A percentile compares a stretch with the other conserved stretches of the same genome.
Evolutionary conservation across 2,113 vertebrate genomes (phyloP).

Genomic region (Paedocypris sp.): DNA sequence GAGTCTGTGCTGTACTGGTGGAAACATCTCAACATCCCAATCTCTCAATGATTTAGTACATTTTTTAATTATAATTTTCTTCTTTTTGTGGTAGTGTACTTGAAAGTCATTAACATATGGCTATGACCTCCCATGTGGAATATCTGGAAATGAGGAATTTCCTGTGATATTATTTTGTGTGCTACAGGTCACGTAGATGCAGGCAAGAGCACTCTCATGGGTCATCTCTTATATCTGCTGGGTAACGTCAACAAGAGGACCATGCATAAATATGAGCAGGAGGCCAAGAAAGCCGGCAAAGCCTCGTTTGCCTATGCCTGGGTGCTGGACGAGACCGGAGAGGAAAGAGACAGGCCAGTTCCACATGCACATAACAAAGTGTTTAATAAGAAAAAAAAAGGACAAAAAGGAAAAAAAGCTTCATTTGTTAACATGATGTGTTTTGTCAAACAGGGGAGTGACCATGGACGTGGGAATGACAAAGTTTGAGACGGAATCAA

Average conservation of each 20-base stretch:
- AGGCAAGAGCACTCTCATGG: conserved; percentile 98
- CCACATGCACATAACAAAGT: neutral
- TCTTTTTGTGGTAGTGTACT: too few species aligned
- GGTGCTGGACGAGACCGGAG: conserved; percentile 97
- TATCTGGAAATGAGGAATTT: too few species aligned
- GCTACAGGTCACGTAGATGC: conserved; percentile 89
- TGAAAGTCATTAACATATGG: too few species aligned
- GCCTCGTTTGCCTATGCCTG: conserved; percentile 95
- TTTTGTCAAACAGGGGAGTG: conserved; percentile 70
- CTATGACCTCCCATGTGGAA: too few species aligned
- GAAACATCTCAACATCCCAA: too few species aligned
- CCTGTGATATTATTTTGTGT: neutral
- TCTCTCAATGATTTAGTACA: too few species aligned
- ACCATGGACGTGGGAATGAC: conserved; percentile 99
- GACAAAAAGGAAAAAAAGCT: neutral
- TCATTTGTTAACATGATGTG: neutral
- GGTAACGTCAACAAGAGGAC: conserved; percentile 95
- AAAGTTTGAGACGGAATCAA: conserved; percentile 89
- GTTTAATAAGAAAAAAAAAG: neutral
- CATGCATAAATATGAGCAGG: conserved; percentile 97
- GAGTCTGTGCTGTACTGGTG: too few species aligned
- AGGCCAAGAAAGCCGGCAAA: conserved; percentile 96
- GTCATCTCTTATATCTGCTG: conserved; percentile 88
- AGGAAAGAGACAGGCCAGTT: conserved; percentile 88
- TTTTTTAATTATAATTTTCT: too few species aligned